Evolutionary conservation across 2,888 invertebrate species (phyloP), one percentile per base, ranked within the genome.

Genomic region (Pseudococcus viburni): DNA sequence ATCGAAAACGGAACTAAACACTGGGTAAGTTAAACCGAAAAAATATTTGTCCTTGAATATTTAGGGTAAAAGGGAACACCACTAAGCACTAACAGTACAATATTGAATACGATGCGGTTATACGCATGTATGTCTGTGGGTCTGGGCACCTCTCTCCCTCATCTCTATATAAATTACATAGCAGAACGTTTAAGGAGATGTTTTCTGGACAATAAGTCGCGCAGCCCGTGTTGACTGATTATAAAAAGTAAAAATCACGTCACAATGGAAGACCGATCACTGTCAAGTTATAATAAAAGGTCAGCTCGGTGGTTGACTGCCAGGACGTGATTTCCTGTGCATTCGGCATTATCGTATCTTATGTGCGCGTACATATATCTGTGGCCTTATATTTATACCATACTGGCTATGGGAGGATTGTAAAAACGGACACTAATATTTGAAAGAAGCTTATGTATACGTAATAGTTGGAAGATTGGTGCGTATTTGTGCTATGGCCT

Each of bases 261-360:
- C 80, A 86, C 86, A 86, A 86, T 86, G 19, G 68, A 86, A 86
- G 46, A 86, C 86, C 68, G 86, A 86, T 86, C 73, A 68, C 48
- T 73, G 68, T 73, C 73, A 26, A 22, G 68, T 86, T 86, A 86
- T 86, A 73, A 86, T 86, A 86, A 86, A 83, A 86, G 86, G 86
- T 86, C 86, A 86, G 86, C 85, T 73, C 33, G 33, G 73, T 46
- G 80, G 46, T 83, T 83, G 80, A 83, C 80, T 83, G 80, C 80
- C 80, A 46, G 80, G 86, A 86, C 86, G 86, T 86, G 86, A 86
- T 86, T 86, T 86, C 86, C 86, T 86, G 86, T 73, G 86, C 39
- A 73, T 86, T 85, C 42, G 33, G 73, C 33, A 33, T 42, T 42
- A 42, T 42, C 6, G 42, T 42, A 42, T 42, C 6, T 6, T 42